Evolutionary conservation across 2,113 vertebrate species (phyloP).

Genomic region (Podarcis muralis): DNA sequence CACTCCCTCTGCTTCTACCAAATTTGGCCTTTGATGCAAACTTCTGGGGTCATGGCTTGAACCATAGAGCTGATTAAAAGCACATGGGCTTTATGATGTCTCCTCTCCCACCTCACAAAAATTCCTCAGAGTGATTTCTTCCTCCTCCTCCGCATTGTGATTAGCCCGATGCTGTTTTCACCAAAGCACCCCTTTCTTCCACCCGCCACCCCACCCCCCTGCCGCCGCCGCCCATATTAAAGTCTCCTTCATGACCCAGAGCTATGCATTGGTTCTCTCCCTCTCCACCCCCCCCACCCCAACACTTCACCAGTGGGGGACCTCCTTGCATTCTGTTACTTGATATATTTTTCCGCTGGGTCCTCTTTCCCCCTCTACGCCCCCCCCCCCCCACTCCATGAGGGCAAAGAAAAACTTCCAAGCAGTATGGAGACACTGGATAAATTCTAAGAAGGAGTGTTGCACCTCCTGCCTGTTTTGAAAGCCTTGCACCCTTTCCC

Average conservation of each 20-base stretch:
- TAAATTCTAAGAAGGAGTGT: background rate
- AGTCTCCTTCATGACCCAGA: background rate
- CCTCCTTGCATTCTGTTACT: background rate
- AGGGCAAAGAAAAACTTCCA: background rate
- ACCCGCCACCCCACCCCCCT: background rate
- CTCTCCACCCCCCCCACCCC: too few species aligned
- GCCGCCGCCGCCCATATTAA: background rate
- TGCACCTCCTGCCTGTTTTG: background rate
- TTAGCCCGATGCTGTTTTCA: background rate
- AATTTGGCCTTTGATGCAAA: constrained; percentile 17
- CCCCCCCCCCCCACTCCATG: background rate
- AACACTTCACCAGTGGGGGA: background rate
- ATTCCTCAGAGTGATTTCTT: constrained; percentile 4
- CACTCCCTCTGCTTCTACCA: background rate
- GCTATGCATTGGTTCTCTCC: background rate
- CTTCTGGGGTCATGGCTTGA: constrained; percentile 12
- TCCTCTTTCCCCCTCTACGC: background rate
- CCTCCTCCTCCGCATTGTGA: background rate
- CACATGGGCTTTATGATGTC: constrained; percentile 14
- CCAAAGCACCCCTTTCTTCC: background rate
- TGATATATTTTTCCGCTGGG: background rate
- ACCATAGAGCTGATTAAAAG: constrained; percentile 19
- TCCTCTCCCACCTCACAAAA: constrained; percentile 2
- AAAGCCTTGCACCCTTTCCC: background rate
- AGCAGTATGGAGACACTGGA: background rate